phyloP scores from a whole-genome alignment of 2,113 vertebrate genomes.

The Ochotona princeps region DNA sequence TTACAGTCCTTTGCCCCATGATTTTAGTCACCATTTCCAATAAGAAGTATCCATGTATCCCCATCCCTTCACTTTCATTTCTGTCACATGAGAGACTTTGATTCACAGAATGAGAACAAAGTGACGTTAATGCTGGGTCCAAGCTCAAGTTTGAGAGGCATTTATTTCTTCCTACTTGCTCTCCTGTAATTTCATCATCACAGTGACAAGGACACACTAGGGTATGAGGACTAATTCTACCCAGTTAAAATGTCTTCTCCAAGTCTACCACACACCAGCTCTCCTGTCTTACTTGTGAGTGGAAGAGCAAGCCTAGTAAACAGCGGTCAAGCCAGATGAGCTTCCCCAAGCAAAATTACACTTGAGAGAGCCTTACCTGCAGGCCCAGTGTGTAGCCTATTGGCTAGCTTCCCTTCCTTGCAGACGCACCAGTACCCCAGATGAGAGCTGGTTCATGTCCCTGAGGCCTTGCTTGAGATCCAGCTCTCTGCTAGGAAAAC shows the following conservation, averaged over 20 bases:
- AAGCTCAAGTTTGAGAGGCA: not conserved
- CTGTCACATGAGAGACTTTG: not conserved
- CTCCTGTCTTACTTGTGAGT: not conserved
- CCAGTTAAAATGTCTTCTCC: not conserved
- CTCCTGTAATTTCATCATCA: not conserved
- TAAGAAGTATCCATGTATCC: not conserved
- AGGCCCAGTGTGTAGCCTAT: too few relatives aligned
- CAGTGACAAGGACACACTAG: not conserved
- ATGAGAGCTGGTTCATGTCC: too few relatives aligned
- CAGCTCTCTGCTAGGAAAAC: too few relatives aligned
- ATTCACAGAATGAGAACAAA: not conserved
- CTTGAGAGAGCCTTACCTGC: not conserved
- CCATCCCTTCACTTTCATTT: not conserved
- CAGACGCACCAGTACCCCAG: too few relatives aligned
- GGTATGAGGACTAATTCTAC: accelerated
- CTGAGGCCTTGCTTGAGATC: too few relatives aligned
- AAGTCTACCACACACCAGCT: not conserved
- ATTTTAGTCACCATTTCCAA: not conserved
- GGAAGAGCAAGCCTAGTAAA: not conserved
- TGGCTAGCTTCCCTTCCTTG: too few relatives aligned
- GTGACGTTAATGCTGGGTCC: not conserved
- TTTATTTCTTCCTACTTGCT: not conserved
- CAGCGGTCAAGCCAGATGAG: not conserved
- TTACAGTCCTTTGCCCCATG: not conserved
- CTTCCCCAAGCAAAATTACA: not conserved